These are phyloP conservation scores for Blera fallax DNA, from an alignment of 2,888 invertebrate species.

Conservation along the genomic window DNA sequence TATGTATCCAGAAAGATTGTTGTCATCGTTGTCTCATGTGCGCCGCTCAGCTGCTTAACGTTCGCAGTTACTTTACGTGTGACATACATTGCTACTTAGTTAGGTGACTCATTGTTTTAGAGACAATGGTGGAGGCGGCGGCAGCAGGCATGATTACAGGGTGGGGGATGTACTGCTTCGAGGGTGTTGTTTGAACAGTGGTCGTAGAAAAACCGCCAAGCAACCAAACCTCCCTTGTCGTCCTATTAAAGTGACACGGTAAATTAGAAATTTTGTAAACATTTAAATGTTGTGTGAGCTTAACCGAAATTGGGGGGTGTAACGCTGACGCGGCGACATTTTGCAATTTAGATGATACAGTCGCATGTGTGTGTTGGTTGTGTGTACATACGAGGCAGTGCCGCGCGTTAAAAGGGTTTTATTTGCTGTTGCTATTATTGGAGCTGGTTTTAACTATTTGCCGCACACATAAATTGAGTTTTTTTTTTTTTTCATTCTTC, in stretches of 20 bases:
- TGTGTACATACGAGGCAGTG: neutral
- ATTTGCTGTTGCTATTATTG: conserved; percentile 63
- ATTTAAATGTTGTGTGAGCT: conserved; percentile 69
- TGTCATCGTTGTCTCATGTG: conserved; percentile 46
- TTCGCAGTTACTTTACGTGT: conserved; percentile 62
- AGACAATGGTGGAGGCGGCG: neutral
- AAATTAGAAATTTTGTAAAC: conserved; percentile 73
- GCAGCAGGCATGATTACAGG: neutral
- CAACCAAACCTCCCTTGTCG: conserved; percentile 48
- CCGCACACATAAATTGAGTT: conserved; percentile 51
- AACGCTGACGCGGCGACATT: conserved; percentile 70
- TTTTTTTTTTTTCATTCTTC: conserved; percentile 7
- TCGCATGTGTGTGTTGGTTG: neutral
- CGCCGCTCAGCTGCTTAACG: conserved; percentile 55
- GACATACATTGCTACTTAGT: conserved; percentile 69
- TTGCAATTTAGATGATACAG: conserved; percentile 57
- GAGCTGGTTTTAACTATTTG: conserved; percentile 55
- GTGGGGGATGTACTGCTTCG: neutral
- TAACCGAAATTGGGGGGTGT: conserved; percentile 69
- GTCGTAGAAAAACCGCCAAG: conserved; percentile 66
- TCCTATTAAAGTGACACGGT: conserved; percentile 68
- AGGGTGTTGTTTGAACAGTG: conserved; percentile 56
- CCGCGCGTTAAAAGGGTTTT: conserved; percentile 63
- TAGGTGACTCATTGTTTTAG: conserved; percentile 66
- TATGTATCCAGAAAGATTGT: conserved; percentile 38